Percentiles rank a stretch among this genome's conserved stretches.
Conservation (phyloP, 2,797 vertebrate genomes). For the Ficedula albicollis region DNA sequence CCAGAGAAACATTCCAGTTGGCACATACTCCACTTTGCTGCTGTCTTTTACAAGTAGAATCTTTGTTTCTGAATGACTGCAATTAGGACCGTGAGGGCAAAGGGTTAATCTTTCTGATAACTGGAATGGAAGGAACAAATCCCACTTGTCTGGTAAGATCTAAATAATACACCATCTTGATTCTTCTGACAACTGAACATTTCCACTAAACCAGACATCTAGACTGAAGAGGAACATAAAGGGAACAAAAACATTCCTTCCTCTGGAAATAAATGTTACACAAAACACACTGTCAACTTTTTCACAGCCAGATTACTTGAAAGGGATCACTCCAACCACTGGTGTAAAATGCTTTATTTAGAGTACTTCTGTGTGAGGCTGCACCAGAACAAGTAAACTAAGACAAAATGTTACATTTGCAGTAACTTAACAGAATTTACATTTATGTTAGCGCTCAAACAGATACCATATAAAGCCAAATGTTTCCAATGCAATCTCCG, state of each 20-base stretch:
- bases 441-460: not conserved
- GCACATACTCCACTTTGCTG: conserved; percentile 56
- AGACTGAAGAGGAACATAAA: conserved; percentile 67
- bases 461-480: conserved; percentile 17
- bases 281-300: conserved; percentile 26
- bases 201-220: conserved; percentile 80
- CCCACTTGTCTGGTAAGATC: conserved; percentile 85
- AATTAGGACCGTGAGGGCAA: conserved; percentile 89
- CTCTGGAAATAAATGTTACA: conserved; percentile 48
- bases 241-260: conserved; percentile 52
- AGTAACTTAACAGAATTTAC: not conserved
- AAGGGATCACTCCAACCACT: not conserved
- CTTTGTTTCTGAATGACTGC: conserved; percentile 87
- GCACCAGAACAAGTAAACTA: not conserved
- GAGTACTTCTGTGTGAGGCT: not conserved
- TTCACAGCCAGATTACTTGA: conserved; percentile 2
- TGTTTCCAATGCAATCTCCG: not conserved
- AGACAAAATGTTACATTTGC: not conserved
- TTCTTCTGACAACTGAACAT: conserved; percentile 80
- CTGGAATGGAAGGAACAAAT: conserved; percentile 87
- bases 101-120: conserved; percentile 96
- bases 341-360: not conserved
- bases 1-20: conserved; percentile 65
- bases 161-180: conserved; percentile 80
- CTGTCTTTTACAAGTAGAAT: conserved; percentile 80